Evolutionary conservation across 2,113 vertebrate genomes (phyloP).

Genomic region (Ammospiza nelsoni): DNA sequence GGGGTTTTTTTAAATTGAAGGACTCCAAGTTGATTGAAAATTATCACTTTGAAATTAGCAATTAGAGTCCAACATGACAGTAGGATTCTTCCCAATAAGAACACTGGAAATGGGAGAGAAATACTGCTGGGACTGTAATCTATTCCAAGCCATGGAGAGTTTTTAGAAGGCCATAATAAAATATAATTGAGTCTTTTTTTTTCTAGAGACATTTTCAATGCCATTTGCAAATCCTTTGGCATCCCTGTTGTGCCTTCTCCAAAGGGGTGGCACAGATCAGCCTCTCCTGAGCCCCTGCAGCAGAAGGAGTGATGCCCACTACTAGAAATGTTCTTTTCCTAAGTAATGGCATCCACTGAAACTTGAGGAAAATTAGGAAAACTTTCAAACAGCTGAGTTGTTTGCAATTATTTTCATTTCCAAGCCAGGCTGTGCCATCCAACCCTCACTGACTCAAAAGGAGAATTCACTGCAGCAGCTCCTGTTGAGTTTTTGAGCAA

Average conservation of each 20-base stretch:
- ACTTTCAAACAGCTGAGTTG: not conserved
- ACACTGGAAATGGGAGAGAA: not conserved
- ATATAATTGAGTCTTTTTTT: not conserved
- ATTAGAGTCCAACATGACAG: accelerated
- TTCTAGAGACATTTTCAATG: not conserved
- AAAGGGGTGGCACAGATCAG: not conserved
- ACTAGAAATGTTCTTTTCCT: not conserved
- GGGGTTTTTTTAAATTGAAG: not conserved
- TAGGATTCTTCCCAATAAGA: not conserved
- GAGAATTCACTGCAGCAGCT: not conserved
- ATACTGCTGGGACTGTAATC: not conserved
- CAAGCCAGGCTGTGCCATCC: not conserved
- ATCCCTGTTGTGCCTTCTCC: accelerated
- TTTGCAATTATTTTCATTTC: not conserved
- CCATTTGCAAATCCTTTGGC: not conserved
- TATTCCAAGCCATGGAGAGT: not conserved
- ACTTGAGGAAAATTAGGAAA: not conserved
- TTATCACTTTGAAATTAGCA: not conserved
- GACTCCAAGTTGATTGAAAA: not conserved
- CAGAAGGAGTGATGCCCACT: not conserved
- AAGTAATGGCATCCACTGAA: not conserved
- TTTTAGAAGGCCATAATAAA: not conserved
- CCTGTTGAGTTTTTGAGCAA: not conserved
- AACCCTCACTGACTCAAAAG: not conserved
- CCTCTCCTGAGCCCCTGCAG: not conserved